Percentiles rank a stretch among this genome's conserved stretches.
phyloP scores from a whole-genome alignment of 2,797 vertebrate genomes.

The Acrossocheilus wenchowensis region DNA sequence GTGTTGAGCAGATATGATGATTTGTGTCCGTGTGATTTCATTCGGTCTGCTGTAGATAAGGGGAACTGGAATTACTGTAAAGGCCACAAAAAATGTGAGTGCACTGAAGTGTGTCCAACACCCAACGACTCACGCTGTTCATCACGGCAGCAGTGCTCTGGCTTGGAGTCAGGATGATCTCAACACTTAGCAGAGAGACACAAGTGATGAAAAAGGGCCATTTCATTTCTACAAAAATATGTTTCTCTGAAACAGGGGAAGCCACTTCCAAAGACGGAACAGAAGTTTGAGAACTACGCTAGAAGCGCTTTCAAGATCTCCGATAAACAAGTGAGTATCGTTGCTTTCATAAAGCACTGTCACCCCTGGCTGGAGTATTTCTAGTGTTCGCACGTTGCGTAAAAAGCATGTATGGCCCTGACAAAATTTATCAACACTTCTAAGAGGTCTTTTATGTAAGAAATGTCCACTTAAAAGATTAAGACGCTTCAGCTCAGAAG shows the following conservation, averaged over 20 bases:
- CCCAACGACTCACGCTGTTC: slow-evolving; percentile 46
- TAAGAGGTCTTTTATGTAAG: slow-evolving; percentile 26
- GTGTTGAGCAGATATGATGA: slow-evolving; percentile 40
- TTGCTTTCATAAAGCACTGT: neutral
- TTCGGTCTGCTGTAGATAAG: slow-evolving; percentile 54
- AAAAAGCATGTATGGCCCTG: slow-evolving; percentile 1
- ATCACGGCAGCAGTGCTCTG: slow-evolving; percentile 49
- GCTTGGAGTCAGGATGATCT: slow-evolving; percentile 50
- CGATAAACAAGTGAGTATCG: slow-evolving; percentile 79
- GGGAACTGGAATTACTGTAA: slow-evolving; percentile 50
- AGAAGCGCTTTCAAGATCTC: slow-evolving; percentile 75
- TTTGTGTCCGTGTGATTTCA: slow-evolving; percentile 49
- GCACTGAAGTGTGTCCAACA: slow-evolving; percentile 43
- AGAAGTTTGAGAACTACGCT: slow-evolving; percentile 83
- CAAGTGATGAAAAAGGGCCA: slow-evolving; percentile 54
- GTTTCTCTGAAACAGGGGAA: slow-evolving; percentile 71
- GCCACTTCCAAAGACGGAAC: slow-evolving; percentile 79
- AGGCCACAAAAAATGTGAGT: slow-evolving; percentile 42
- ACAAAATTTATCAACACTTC: neutral
- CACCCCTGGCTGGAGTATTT: slow-evolving; percentile 1
- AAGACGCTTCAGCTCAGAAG: slow-evolving; percentile 25
- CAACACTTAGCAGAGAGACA: slow-evolving; percentile 53
- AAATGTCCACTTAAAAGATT: slow-evolving; percentile 40
- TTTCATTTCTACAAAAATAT: slow-evolving; percentile 45
- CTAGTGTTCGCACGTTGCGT: neutral